A percentile compares a stretch with the other conserved stretches of the same genome.
Conservation (phyloP, 2,888 invertebrate species). For the Pyrochroa serraticornis region DNA sequence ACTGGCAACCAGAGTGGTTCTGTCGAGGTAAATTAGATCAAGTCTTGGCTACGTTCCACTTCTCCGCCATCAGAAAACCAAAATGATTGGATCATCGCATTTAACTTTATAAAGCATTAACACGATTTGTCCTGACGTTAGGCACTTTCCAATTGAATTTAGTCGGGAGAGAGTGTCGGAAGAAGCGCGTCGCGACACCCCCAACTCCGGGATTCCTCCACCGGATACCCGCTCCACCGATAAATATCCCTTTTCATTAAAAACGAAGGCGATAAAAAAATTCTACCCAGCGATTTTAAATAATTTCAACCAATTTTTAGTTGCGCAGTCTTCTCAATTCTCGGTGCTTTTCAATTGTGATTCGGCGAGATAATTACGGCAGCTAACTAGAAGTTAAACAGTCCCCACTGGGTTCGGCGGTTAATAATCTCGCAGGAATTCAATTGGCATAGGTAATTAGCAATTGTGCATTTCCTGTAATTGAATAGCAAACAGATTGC, state of each 20-base stretch:
- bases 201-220: constrained; percentile 15
- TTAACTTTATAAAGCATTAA: constrained; percentile 52
- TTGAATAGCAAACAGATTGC: constrained; percentile 39
- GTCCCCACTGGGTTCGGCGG: constrained; percentile 27
- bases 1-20: constrained; percentile 37
- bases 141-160: constrained; percentile 47
- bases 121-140: constrained; percentile 45
- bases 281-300: constrained; percentile 24
- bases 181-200: constrained; percentile 1
- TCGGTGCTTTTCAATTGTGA: constrained; percentile 2
- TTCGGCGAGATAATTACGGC: constrained; percentile 35
- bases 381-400: constrained; percentile 31
- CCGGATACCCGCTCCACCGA: constrained; percentile 22
- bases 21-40: constrained; percentile 39
- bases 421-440: constrained; percentile 37
- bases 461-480: constrained; percentile 35
- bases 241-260: constrained; percentile 28
- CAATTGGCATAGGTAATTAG: constrained; percentile 38
- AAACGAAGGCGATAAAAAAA: constrained; percentile 21
- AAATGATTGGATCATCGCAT: constrained; percentile 51
- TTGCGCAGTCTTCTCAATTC: background rate
- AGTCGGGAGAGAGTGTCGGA: constrained; percentile 10
- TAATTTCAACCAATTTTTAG: constrained; percentile 12
- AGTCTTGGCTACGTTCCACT: constrained; percentile 33
- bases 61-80: constrained; percentile 39